These are phyloP conservation scores for Stictonetta naevosa DNA, from an alignment of 2,113 vertebrate genomes.

Conservation along the genomic window DNA sequence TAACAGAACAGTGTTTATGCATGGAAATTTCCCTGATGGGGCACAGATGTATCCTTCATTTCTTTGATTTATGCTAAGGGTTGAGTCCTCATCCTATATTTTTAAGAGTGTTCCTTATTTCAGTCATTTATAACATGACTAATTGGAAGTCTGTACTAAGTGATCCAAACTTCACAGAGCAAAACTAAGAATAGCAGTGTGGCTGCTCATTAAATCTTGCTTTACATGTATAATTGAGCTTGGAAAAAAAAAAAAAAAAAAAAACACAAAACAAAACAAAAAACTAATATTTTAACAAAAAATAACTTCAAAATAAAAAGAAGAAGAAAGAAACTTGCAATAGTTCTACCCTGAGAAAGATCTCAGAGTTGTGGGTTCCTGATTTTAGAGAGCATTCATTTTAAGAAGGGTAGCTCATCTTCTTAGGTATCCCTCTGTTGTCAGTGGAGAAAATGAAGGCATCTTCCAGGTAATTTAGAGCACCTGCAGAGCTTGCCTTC, in stretches of 20 bases:
- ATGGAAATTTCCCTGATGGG: not conserved
- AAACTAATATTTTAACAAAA: not conserved
- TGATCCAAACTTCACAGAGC: not conserved
- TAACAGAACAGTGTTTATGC: not conserved
- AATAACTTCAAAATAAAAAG: not conserved
- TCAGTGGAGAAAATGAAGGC: not conserved
- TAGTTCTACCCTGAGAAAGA: not conserved
- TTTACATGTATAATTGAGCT: not conserved
- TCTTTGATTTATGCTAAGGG: not conserved
- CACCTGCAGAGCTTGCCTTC: not conserved
- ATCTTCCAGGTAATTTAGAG: not conserved
- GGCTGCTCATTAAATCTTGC: not conserved
- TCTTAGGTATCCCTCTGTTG: not conserved
- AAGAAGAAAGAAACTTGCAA: not conserved
- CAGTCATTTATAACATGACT: not conserved
- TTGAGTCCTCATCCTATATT: not conserved
- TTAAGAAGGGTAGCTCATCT: not conserved
- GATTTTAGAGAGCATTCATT: not conserved
- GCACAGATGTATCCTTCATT: not conserved
- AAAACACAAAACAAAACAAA: no score
- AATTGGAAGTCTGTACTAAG: not conserved
- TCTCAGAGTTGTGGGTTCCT: not conserved
- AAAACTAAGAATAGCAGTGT: not conserved
- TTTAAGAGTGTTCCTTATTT: not conserved
- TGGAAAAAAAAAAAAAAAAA: not conserved